Percentiles rank a stretch among this genome's conserved stretches.
phyloP scores from a whole-genome alignment of 2,113 vertebrate species.

The Elgaria multicarinata region DNA sequence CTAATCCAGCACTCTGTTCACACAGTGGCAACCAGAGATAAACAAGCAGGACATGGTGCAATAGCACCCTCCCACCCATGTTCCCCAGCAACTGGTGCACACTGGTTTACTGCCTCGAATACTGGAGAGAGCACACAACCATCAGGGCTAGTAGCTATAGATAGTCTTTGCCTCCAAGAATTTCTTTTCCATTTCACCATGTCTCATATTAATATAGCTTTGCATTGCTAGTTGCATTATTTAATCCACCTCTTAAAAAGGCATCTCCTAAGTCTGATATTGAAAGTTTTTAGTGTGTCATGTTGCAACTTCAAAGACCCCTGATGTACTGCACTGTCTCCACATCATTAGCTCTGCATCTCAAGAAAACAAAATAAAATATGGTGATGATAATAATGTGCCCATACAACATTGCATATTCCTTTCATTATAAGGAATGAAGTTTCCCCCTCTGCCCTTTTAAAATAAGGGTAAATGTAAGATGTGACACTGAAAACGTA shows the following conservation, averaged over 20 bases:
- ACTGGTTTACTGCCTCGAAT: no score
- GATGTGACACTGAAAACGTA: not conserved
- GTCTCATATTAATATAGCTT: no score
- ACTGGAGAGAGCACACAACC: no score
- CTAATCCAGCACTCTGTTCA: no score
- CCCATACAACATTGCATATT: not conserved
- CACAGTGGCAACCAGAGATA: no score
- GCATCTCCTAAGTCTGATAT: not conserved
- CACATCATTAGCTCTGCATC: not conserved
- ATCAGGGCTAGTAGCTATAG: no score
- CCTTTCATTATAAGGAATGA: not conserved
- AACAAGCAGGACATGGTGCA: no score
- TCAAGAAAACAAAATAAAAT: conserved; percentile 4
- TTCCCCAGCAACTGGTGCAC: no score
- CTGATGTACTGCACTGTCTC: not conserved
- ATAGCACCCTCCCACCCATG: no score
- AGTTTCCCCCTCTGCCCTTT: not conserved
- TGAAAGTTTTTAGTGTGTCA: not conserved
- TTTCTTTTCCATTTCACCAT: no score
- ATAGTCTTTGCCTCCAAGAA: no score
- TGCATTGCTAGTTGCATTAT: not conserved
- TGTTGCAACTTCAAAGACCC: not conserved
- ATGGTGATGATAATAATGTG: not conserved
- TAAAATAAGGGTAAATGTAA: not conserved
- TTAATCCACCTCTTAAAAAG: not conserved